Base-by-base conservation (phyloP, 1,140 invertebrate genomes). In the Drosophila tristis region DNA sequence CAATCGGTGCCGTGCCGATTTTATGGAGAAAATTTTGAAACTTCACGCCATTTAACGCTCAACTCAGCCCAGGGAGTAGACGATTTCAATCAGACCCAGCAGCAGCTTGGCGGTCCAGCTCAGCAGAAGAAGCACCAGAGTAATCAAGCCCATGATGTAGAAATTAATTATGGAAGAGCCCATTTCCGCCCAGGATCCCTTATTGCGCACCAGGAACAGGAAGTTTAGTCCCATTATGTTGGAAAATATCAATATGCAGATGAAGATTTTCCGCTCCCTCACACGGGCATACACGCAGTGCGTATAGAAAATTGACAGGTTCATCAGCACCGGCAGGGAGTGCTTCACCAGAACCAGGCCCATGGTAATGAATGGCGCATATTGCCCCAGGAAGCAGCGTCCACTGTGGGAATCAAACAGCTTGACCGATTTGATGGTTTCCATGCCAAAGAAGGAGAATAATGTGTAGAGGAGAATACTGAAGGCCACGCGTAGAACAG, bases 111-210 rank as follows among this genome's bases (percentile, higher is more conserved):
- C 68, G 3, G 56, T 43, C 43, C 73, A 79, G 13, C 72, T 71
- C 1, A 92, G 51, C 5, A 90, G 4, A 0, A 90, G 23, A 1
- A 92, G 54, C 0, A 87, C 70, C 15, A 92, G 25, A 4, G 91
- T 91, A 5, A 90, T 91, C 5, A 87, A 87, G 92, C 95, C 94
- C 90, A 94, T 94, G 31, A 95, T 95, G 53, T 95, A 93, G 90
- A 94, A 95, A 90, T 95, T 94, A 42, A 94, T 95, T 85, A 95
- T 93, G 45, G 94, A 95, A n/a, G 93, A 95, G 9, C 98, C 98
- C 77, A 99, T 99, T 61, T 99, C 97, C 44, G 98, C 92, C 98
- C 98, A 99, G 76, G 97, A 98, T 11, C 98, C 98, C 70, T 94
- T 93, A 87, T 98, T 98, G 65, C 93, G 95, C 0, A 98, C 96